Percentiles rank a stretch among this genome's conserved stretches.
These are phyloP conservation scores for Morbakka virulenta DNA, from an alignment of 30 jellyfish, hydroid and myxozoan genomes.

Conservation along the genomic window DNA sequence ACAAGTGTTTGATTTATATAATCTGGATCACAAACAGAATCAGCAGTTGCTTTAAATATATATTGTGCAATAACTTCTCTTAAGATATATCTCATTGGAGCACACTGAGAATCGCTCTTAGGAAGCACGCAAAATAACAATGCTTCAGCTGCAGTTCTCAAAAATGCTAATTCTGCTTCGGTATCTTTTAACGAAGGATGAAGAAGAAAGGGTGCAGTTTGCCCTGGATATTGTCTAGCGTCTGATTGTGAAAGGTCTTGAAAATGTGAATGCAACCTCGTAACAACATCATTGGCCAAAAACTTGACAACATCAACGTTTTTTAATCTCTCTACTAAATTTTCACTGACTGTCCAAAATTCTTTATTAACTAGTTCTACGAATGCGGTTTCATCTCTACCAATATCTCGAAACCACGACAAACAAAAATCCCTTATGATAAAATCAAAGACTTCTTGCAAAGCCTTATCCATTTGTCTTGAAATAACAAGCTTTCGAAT, in stretches of 20 bases:
- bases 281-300: conserved; percentile 79
- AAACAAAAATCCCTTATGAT: conserved; percentile 85
- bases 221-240: conserved; percentile 85
- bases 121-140: conserved; percentile 85
- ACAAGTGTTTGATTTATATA: conserved; percentile 88
- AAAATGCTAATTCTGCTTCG: conserved; percentile 60
- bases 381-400: conserved; percentile 97
- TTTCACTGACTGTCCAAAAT: conserved; percentile 85
- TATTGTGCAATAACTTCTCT: conserved; percentile 87
- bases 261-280: conserved; percentile 69
- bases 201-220: conserved; percentile 82
- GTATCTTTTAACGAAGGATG: conserved; percentile 92
- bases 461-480: conserved; percentile 74
- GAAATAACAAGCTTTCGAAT: conserved; percentile 68
- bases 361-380: conserved; percentile 95
- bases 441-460: conserved; percentile 88
- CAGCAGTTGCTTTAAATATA: conserved; percentile 89
- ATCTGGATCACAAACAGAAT: conserved; percentile 96
- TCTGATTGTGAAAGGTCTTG: conserved; percentile 92
- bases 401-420: conserved; percentile 94
- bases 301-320: conserved; percentile 88
- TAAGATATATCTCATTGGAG: conserved; percentile 70
- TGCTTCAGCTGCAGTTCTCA: conserved; percentile 84
- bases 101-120: conserved; percentile 80
- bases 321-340: conserved; percentile 63